Conservation (phyloP, 2,888 invertebrate genomes). For the Dolichomitus sp. region DNA sequence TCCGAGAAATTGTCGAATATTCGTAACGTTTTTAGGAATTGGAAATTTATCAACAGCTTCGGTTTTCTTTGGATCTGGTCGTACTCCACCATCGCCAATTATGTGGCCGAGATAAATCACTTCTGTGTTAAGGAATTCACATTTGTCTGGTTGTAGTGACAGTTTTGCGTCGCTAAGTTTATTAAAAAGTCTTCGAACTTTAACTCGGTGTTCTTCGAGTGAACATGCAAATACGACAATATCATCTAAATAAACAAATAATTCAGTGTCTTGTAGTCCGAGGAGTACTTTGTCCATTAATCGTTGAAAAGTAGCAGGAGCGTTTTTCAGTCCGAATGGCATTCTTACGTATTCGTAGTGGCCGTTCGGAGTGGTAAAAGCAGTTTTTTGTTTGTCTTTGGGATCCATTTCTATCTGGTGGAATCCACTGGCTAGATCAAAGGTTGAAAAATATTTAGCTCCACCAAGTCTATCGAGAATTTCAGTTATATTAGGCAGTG, state of each 20-base stretch:
- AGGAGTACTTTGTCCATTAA: background rate
- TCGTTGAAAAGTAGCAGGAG: background rate
- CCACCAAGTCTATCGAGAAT: constrained; percentile 1
- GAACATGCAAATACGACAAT: background rate
- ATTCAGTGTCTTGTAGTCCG: background rate
- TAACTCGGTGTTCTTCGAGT: constrained; percentile 6
- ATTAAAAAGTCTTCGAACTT: background rate
- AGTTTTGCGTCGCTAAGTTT: constrained; percentile 3
- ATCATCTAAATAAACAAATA: background rate
- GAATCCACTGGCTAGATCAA: background rate
- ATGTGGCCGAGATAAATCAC: constrained; percentile 25
- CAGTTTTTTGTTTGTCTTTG: background rate
- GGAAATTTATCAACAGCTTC: constrained; percentile 15
- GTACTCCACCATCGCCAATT: constrained; percentile 15
- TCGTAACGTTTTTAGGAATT: background rate
- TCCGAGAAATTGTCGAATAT: constrained; percentile 9
- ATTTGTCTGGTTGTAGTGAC: constrained; percentile 18
- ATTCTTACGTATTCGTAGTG: background rate
- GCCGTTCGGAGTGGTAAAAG: background rate
- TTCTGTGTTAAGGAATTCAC: constrained; percentile 21
- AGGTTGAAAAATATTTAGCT: background rate
- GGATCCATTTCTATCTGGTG: background rate
- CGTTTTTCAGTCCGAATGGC: background rate
- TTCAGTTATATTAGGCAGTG: background rate
- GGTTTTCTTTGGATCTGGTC: constrained; percentile 11